Evolutionary conservation across 2,888 invertebrate species (phyloP).

Genomic region (Caenorhabditis angaria): DNA sequence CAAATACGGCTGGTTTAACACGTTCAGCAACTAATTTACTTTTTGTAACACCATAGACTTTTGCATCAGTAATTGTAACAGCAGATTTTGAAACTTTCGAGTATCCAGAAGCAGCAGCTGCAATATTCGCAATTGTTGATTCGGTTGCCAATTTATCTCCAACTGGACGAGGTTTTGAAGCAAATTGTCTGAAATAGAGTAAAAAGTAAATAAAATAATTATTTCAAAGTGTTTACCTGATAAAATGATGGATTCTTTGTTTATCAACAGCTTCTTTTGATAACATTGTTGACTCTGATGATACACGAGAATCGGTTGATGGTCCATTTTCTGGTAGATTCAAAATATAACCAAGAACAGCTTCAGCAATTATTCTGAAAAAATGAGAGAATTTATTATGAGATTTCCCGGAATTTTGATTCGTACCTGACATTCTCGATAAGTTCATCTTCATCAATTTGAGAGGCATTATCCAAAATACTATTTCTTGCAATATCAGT

Average conservation of each 20-base stretch:
- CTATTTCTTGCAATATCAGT: slow-evolving; percentile 72
- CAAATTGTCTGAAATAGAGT: slow-evolving; percentile 46
- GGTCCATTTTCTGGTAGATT: slow-evolving; percentile 68
- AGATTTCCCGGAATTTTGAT: too few species aligned
- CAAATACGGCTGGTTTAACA: slow-evolving; percentile 92
- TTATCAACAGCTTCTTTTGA: slow-evolving; percentile 52
- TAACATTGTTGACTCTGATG: slow-evolving; percentile 50
- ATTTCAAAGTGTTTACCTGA: too few species aligned
- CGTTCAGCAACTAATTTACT: slow-evolving; percentile 49
- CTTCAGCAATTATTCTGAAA: slow-evolving; percentile 80
- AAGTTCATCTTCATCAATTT: slow-evolving; percentile 65
- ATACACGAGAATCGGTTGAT: slow-evolving; percentile 44
- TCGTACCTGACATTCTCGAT: slow-evolving; percentile 41
- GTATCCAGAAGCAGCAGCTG: slow-evolving; percentile 42
- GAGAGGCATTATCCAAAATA: slow-evolving; percentile 73
- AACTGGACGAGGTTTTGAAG: slow-evolving; percentile 51
- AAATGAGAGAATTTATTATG: too few species aligned
- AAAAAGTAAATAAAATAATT: too few species aligned
- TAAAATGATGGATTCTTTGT: slow-evolving; percentile 47
- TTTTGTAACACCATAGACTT: slow-evolving; percentile 38
- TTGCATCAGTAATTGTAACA: slow-evolving; percentile 43
- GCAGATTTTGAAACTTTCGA: slow-evolving; percentile 32
- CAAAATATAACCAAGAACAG: slow-evolving; percentile 80
- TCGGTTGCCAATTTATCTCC: slow-evolving; percentile 48
- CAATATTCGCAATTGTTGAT: slow-evolving; percentile 43